Conservation (phyloP, 64 coral and sea anemone species). For the Dendronephthya gigantea region DNA sequence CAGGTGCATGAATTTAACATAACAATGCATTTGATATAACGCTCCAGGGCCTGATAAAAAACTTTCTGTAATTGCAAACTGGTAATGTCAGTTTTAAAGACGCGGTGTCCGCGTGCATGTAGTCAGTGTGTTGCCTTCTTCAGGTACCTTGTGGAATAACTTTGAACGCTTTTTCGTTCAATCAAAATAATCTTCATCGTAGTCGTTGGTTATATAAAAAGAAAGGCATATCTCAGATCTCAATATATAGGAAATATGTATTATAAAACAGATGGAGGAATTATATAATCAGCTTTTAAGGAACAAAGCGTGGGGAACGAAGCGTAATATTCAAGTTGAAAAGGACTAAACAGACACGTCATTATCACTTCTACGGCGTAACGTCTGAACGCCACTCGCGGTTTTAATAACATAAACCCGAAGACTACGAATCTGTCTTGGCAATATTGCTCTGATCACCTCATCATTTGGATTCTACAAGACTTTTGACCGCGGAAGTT, state of each 20-base stretch:
- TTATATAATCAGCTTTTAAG: not conserved
- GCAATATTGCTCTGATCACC: too few relatives aligned
- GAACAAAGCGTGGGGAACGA: not conserved
- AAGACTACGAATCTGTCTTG: too few relatives aligned
- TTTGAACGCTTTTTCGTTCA: too few relatives aligned
- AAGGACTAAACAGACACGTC: too few relatives aligned
- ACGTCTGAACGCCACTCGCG: too few relatives aligned
- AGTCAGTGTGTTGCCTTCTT: not conserved
- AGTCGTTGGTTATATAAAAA: not conserved
- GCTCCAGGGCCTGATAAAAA: not conserved
- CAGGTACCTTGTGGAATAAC: not conserved
- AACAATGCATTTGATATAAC: not conserved
- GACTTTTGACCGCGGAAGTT: too few relatives aligned
- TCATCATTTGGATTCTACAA: too few relatives aligned
- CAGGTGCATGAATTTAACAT: not conserved
- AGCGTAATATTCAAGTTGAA: not conserved
- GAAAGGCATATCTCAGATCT: too few relatives aligned
- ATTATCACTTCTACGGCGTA: not conserved
- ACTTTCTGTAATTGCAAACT: not conserved
- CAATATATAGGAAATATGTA: not conserved
- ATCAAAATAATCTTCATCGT: too few relatives aligned
- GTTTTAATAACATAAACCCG: too few relatives aligned
- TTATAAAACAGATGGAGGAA: not conserved
- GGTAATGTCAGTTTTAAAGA: not conserved
- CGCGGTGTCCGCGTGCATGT: not conserved